Evolutionary conservation across 2,797 vertebrate genomes (phyloP).

Genomic region (Leptodactylus fallax): DNA sequence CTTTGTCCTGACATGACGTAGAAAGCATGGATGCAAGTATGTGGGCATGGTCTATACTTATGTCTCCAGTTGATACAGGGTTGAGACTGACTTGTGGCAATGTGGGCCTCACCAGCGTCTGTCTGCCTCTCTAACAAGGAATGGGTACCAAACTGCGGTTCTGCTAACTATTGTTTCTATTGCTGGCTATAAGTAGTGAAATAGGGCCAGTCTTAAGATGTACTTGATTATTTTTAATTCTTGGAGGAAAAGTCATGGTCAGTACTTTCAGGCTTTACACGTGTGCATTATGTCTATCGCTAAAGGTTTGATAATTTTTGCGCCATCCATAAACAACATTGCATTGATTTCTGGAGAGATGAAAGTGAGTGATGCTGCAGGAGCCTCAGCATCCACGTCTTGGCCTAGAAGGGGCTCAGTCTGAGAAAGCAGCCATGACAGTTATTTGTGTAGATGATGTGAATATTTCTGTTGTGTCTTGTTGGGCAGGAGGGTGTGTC

Average conservation of each 20-base stretch:
- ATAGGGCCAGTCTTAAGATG: too few relatives aligned
- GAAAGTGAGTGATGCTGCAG: constrained; percentile 65
- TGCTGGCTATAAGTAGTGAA: too few relatives aligned
- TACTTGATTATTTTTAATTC: too few relatives aligned
- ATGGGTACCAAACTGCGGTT: background rate
- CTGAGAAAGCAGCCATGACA: constrained; percentile 50
- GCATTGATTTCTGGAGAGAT: constrained; percentile 16
- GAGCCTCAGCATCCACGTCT: background rate
- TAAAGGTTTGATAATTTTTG: too few relatives aligned
- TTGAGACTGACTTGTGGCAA: constrained; percentile 5
- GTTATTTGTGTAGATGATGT: constrained; percentile 73
- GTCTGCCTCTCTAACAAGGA: background rate
- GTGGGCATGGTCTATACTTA: constrained; percentile 32
- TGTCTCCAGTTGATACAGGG: background rate
- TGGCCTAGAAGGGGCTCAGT: background rate
- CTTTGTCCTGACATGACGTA: constrained; percentile 43
- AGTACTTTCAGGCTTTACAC: too few relatives aligned
- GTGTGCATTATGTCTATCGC: too few relatives aligned
- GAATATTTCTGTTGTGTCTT: background rate
- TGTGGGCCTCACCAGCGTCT: background rate
- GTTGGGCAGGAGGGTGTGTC: constrained; percentile 13
- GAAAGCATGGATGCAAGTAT: constrained; percentile 36
- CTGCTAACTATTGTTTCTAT: background rate
- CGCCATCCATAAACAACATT: background rate
- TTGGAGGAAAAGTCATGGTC: too few relatives aligned